Evolutionary conservation across 37 sponge, comb jelly and placozoan genomes (phyloP), one percentile per base, ranked within the genome.

Genomic region (Bolinopsis microptera): DNA sequence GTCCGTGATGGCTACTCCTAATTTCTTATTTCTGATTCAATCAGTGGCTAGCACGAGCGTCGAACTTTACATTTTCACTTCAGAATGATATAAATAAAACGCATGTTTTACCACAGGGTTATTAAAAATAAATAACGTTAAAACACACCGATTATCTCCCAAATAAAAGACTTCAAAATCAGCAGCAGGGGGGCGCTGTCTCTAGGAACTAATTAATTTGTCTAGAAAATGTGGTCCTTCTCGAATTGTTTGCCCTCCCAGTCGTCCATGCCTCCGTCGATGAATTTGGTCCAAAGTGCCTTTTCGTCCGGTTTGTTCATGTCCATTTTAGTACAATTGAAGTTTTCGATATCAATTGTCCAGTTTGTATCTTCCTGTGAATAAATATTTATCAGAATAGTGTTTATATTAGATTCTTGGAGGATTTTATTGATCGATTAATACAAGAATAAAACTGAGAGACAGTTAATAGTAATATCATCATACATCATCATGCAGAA

Each of bases 311-410:
- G 36, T 23, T 86, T 86, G 1, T 13, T 28, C 90, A 86, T 86
- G 48, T 86, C 90, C 90, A 86, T 40, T 48, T 41, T 86, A 1
- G 34, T 41, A 8, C 22, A n/a, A 27, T 86, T 38, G 35, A 41
- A 86, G 48, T 86, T 13, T 28, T 41, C 90, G 36, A 86, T 86
- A 34, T 86, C 90, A 5, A 38, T 86, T 28, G 32, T 86, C 90
- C 90, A 86, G 90, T 86, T 86, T 28, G 38, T 48, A 41, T 86
- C 90, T 48, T 86, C 90, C 90, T 39, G 90, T 13, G 39, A 40
- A 18, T 13, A 48, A 13, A 48, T 5, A 48, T 72, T 30, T 72
- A 24, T n/a, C 2, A n/a, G 18, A n/a, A 72, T 72, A 23, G 75
- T 72, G 13, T 22, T 21, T 67, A 22, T 67, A 67, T 22, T 21